phyloP scores from a whole-genome alignment of 1,140 invertebrate genomes.

The Drosophila elegans region DNA sequence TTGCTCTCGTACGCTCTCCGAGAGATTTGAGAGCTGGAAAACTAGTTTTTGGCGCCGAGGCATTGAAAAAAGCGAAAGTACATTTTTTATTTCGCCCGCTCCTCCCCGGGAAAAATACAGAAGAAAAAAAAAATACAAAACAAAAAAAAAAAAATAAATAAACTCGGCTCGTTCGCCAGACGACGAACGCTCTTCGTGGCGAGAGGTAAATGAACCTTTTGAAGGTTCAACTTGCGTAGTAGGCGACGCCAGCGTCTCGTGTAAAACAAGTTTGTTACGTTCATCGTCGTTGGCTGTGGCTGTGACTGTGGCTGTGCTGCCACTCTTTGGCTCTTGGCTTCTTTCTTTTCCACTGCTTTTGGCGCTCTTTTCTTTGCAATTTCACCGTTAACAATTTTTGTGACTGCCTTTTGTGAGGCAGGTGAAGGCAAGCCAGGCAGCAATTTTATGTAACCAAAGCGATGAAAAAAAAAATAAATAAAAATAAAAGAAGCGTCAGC shows the following conservation, averaged over 20 bases:
- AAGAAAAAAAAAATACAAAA: neutral
- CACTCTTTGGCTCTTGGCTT: slow-evolving; percentile 13
- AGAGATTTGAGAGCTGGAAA: slow-evolving; percentile 55
- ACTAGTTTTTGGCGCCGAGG: slow-evolving; percentile 82
- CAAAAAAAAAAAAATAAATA: neutral
- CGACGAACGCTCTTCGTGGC: slow-evolving; percentile 34
- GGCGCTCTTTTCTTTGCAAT: slow-evolving; percentile 74
- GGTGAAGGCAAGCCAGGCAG: slow-evolving; percentile 54
- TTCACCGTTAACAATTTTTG: slow-evolving; percentile 73
- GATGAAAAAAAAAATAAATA: neutral
- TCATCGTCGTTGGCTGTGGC: neutral
- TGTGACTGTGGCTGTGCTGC: neutral
- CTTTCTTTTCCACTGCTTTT: slow-evolving; percentile 42
- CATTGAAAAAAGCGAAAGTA: slow-evolving; percentile 85
- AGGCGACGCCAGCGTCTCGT: slow-evolving; percentile 54
- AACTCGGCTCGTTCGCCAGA: slow-evolving; percentile 31
- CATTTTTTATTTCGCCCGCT: slow-evolving; percentile 68
- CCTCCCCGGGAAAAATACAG: slow-evolving; percentile 13
- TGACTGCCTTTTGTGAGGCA: slow-evolving; percentile 42
- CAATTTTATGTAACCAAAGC: slow-evolving; percentile 70
- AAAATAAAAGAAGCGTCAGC: slow-evolving; percentile 24
- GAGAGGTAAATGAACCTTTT: slow-evolving; percentile 85
- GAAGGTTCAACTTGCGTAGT: slow-evolving; percentile 84
- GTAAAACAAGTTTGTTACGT: slow-evolving; percentile 84
- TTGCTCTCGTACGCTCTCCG: slow-evolving; percentile 2